Conservation (phyloP, 2,888 invertebrate genomes). For the Odontocolon sp. region DNA sequence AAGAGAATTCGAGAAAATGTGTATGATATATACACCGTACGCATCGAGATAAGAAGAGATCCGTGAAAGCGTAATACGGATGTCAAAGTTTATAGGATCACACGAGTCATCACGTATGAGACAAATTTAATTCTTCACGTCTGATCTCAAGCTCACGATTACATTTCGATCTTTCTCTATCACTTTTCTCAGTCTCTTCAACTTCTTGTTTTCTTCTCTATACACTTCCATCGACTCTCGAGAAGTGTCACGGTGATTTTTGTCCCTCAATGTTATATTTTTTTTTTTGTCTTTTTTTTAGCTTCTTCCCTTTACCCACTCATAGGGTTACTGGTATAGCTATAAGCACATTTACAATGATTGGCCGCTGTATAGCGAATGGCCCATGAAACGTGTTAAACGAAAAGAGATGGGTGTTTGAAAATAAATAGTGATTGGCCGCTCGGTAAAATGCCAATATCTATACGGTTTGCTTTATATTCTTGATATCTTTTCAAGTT, state of each 20-base stretch:
- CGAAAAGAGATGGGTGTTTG: too few relatives aligned
- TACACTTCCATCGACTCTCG: neutral
- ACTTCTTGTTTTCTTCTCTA: neutral
- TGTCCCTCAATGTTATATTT: slow-evolving; percentile 20
- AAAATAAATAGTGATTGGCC: too few relatives aligned
- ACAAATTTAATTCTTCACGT: slow-evolving; percentile 67
- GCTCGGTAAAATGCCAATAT: too few relatives aligned
- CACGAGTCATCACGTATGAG: slow-evolving; percentile 55
- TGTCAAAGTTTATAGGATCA: slow-evolving; percentile 64
- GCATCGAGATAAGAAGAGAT: neutral
- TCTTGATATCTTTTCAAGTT: slow-evolving; percentile 38
- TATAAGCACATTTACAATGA: too few relatives aligned
- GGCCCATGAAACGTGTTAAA: too few relatives aligned
- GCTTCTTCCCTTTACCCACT: slow-evolving; percentile 9
- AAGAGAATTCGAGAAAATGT: too few relatives aligned
- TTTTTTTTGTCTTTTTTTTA: neutral
- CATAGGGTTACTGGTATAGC: too few relatives aligned
- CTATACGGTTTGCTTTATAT: neutral
- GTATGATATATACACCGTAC: too few relatives aligned
- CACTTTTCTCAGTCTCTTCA: neutral
- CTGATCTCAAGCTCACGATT: slow-evolving; percentile 59
- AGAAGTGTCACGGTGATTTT: slow-evolving; percentile 34
- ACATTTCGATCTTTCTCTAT: slow-evolving; percentile 58
- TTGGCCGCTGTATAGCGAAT: too few relatives aligned
- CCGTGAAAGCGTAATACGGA: slow-evolving; percentile 65